Conservation (phyloP, 30 jellyfish, hydroid and myxozoan genomes). For the Nemopilema nomurai region DNA sequence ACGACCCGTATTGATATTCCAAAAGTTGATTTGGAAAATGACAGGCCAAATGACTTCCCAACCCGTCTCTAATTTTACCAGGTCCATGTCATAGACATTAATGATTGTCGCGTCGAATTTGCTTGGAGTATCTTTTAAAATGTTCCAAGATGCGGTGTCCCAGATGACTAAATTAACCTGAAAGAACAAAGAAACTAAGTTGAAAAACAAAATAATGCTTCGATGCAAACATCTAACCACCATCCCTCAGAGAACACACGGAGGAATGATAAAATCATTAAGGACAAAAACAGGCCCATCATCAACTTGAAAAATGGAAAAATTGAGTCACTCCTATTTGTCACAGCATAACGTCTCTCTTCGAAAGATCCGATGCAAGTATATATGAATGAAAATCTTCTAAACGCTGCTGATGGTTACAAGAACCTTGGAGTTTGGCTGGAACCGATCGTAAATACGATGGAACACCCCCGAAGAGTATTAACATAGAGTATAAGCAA, state of each 20-base stretch:
- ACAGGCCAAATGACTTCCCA: slow-evolving; percentile 82
- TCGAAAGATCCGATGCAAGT: too few species aligned
- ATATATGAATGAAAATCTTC: neutral
- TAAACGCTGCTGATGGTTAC: neutral
- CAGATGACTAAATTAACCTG: slow-evolving; percentile 50
- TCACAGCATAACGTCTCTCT: too few species aligned
- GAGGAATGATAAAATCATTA: too few species aligned
- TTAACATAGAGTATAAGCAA: slow-evolving; percentile 22
- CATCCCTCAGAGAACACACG: too few species aligned
- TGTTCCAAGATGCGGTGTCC: slow-evolving; percentile 69
- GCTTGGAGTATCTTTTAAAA: slow-evolving; percentile 49
- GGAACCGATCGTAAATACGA: neutral
- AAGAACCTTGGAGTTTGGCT: neutral
- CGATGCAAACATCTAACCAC: too few species aligned
- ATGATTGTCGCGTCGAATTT: slow-evolving; percentile 58
- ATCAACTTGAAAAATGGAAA: too few species aligned
- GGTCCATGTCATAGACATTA: slow-evolving; percentile 22
- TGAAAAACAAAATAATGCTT: neutral
- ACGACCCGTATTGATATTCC: slow-evolving; percentile 80
- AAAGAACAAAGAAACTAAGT: neutral
- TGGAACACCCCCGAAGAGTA: neutral
- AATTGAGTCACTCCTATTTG: too few species aligned
- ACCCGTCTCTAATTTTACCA: slow-evolving; percentile 46
- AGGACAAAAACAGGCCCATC: too few species aligned
- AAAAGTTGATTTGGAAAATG: slow-evolving; percentile 76